phyloP scores from a whole-genome alignment of 2,113 vertebrate genomes.

The Myrmophylax atrothorax region DNA sequence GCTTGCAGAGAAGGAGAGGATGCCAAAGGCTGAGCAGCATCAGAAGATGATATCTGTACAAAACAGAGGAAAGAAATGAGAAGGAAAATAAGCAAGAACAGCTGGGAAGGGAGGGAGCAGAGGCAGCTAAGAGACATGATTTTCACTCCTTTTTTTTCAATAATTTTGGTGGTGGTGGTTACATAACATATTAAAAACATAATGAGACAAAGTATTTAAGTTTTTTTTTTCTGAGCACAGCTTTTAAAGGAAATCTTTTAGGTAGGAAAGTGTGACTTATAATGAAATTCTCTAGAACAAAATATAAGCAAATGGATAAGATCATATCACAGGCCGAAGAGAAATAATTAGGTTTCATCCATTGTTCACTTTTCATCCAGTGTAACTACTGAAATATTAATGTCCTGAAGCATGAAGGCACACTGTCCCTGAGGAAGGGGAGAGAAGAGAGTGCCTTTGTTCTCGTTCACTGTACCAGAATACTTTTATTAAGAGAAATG shows the following conservation, averaged over 20 bases:
- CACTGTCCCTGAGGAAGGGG: background rate
- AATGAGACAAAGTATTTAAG: background rate
- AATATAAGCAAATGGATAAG: constrained; percentile 47
- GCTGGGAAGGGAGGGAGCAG: background rate
- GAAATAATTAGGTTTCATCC: constrained; percentile 60
- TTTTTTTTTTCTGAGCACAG: background rate
- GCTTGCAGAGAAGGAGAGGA: constrained; percentile 87
- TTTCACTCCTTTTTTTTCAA: background rate
- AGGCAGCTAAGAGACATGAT: background rate
- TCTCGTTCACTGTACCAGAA: constrained; percentile 50
- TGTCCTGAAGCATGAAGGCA: constrained; percentile 41
- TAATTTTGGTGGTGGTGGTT: background rate
- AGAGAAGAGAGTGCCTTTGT: constrained; percentile 21
- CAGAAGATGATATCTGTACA: constrained; percentile 85
- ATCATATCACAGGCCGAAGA: constrained; percentile 32
- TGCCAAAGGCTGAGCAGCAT: constrained; percentile 85
- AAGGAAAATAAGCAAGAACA: constrained; percentile 65
- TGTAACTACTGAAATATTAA: constrained; percentile 54
- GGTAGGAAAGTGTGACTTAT: constrained; percentile 7
- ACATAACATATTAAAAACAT: background rate
- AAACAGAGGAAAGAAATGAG: constrained; percentile 63
- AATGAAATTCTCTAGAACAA: constrained; percentile 24
- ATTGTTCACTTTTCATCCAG: constrained; percentile 47
- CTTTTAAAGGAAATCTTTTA: constrained; percentile 31
- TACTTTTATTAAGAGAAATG: constrained; percentile 61